Conservation (phyloP, 2,797 vertebrate genomes). For the Sebastes diploproa region DNA sequence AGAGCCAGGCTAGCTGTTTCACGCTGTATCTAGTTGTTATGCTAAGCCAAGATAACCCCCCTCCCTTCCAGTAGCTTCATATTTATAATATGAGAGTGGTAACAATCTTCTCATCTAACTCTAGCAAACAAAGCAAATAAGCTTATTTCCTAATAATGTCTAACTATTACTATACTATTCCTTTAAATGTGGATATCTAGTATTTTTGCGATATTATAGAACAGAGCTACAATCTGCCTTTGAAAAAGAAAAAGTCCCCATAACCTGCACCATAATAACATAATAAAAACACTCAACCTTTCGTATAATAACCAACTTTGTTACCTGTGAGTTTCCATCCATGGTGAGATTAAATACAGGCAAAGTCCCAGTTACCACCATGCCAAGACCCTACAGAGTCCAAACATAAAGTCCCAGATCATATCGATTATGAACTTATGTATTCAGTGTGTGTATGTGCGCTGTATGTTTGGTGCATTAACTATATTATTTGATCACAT, state of each 20-base stretch:
- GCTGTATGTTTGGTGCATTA: background rate
- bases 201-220: no score
- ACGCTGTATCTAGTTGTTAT: background rate
- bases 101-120: background rate
- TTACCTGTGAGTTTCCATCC: conserved; percentile 88
- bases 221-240: no score
- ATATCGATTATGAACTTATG: background rate
- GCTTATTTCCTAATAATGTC: no score
- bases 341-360: conserved; percentile 97
- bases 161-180: no score
- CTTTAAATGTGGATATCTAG: no score
- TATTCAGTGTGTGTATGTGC: background rate
- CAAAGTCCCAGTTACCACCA: conserved; percentile 96
- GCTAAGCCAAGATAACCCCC: background rate
- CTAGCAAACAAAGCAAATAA: background rate
- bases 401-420: conserved; percentile 11
- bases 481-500: background rate
- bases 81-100: background rate
- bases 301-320: background rate
- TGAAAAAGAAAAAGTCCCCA: background rate
- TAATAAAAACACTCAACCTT: background rate
- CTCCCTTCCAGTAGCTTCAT: background rate
- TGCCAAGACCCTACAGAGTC: conserved; percentile 88
- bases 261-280: background rate
- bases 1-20: background rate